Evolutionary conservation across 2,113 vertebrate species (phyloP).

Genomic region (Cochlearius cochlearius): DNA sequence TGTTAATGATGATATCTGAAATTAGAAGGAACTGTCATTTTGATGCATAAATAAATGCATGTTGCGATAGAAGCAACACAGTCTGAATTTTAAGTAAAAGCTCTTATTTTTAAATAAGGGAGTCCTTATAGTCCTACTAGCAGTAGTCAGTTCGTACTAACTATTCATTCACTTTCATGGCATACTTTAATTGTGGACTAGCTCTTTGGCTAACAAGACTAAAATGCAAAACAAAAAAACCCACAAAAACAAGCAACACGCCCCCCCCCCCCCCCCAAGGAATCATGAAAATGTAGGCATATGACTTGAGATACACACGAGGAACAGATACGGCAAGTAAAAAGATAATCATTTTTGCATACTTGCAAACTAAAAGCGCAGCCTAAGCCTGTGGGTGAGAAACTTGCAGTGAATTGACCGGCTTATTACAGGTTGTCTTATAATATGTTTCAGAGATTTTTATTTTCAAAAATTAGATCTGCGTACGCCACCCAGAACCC

Average conservation of each 20-base stretch:
- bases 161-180: neutral
- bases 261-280: accelerated
- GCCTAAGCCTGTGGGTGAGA: neutral
- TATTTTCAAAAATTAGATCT: neutral
- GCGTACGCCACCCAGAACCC: neutral
- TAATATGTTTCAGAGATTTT: neutral
- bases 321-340: neutral
- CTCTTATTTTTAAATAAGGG: neutral
- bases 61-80: neutral
- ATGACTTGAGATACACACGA: neutral
- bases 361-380: neutral
- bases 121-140: neutral
- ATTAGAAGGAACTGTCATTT: neutral
- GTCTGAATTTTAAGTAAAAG: neutral
- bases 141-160: neutral
- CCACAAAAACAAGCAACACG: neutral
- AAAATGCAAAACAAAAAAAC: neutral
- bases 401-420: neutral
- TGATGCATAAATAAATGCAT: neutral
- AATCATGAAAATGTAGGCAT: neutral
- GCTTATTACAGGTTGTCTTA: neutral
- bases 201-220: neutral
- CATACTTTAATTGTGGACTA: neutral
- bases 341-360: neutral
- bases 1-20: neutral